These are phyloP conservation scores for Champsocephalus gunnari DNA, from an alignment of 2,797 vertebrate genomes.

Conservation along the genomic window DNA sequence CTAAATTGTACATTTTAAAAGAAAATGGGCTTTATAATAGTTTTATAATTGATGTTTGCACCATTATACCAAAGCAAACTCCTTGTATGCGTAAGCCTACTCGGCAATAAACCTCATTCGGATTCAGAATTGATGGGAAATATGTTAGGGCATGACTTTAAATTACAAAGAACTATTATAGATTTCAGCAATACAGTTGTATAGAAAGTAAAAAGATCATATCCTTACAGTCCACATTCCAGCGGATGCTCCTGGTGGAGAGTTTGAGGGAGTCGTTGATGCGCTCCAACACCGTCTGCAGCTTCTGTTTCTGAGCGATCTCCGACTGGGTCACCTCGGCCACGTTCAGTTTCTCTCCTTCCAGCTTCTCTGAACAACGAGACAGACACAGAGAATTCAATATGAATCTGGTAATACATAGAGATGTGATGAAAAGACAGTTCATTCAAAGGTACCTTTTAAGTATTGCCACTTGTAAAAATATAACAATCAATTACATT, in stretches of 20 bases:
- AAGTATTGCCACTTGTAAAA: not conserved
- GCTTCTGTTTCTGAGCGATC: slow-evolving; percentile 98
- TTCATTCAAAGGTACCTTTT: not conserved
- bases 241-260: slow-evolving; percentile 93
- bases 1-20: no score
- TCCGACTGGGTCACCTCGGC: slow-evolving; percentile 99
- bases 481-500: not conserved
- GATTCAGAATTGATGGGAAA: no score
- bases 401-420: no score
- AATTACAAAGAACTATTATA: not conserved
- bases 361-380: slow-evolving; percentile 90
- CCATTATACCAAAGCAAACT: no score
- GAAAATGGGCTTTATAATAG: no score
- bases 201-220: not conserved
- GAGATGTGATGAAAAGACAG: not conserved
- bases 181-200: not conserved
- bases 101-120: no score
- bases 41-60: no score
- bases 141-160: no score
- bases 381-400: not conserved
- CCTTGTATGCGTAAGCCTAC: no score
- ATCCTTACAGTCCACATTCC: slow-evolving; percentile 93
- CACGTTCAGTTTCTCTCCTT: slow-evolving; percentile 96
- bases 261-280: slow-evolving; percentile 97
- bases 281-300: slow-evolving; percentile 96